A percentile compares a stretch with the other conserved stretches of the same genome.
Evolutionary conservation across 2,888 invertebrate genomes (phyloP).

Genomic region (Elmis aenea): DNA sequence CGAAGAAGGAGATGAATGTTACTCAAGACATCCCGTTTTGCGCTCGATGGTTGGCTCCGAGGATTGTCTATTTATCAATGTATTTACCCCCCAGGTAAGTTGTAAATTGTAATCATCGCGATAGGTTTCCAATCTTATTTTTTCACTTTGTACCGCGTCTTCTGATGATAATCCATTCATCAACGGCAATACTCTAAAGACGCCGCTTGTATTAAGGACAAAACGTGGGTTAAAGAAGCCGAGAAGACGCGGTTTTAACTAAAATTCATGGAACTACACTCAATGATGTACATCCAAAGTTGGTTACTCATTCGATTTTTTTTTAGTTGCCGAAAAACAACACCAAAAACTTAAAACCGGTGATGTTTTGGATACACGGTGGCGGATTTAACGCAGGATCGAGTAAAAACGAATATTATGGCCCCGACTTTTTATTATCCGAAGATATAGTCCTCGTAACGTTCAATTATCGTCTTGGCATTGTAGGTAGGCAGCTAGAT

Average conservation of each 20-base stretch:
- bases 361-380: slow-evolving; percentile 47
- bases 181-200: too few relatives aligned
- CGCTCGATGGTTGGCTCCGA: slow-evolving; percentile 5
- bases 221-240: too few relatives aligned
- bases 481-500: slow-evolving; percentile 34
- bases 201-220: too few relatives aligned
- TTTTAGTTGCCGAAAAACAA: slow-evolving; percentile 10
- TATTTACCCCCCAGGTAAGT: slow-evolving; percentile 7
- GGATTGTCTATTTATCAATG: slow-evolving; percentile 9
- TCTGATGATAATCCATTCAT: too few relatives aligned
- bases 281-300: too few relatives aligned
- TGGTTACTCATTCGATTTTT: not conserved
- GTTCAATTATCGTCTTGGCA: slow-evolving; percentile 42
- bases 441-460: slow-evolving; percentile 42
- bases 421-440: slow-evolving; percentile 41
- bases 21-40: not conserved
- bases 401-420: slow-evolving; percentile 34
- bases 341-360: slow-evolving; percentile 31
- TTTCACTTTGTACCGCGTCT: too few relatives aligned
- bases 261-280: too few relatives aligned
- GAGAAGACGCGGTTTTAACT: too few relatives aligned
- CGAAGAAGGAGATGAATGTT: slow-evolving; percentile 5
- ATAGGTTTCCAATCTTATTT: too few relatives aligned
- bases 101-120: too few relatives aligned
- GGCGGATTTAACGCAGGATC: slow-evolving; percentile 42